These are phyloP conservation scores for Emmelina monodactyla DNA, from an alignment of 2,888 invertebrate species.

Conservation along the genomic window DNA sequence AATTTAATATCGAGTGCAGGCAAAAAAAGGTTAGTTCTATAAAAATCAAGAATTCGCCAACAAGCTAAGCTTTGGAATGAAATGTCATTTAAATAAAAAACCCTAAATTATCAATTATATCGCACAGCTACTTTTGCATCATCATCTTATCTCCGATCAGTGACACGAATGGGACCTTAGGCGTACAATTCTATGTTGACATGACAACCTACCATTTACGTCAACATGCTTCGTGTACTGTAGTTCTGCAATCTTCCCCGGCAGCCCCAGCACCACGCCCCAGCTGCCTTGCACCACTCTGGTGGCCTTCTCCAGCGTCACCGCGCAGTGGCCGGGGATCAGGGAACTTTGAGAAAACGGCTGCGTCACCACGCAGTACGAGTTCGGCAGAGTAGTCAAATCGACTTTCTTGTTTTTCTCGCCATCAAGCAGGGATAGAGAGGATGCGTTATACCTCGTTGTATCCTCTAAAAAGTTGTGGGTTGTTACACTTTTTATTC, in stretches of 20 bases:
- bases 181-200: too few relatives aligned
- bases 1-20: background rate
- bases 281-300: constrained; percentile 54
- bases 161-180: too few relatives aligned
- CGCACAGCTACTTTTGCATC: too few relatives aligned
- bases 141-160: too few relatives aligned
- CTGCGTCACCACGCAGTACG: constrained; percentile 44
- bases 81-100: constrained; percentile 1
- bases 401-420: constrained; percentile 24
- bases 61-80: too few relatives aligned
- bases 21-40: too few relatives aligned
- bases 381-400: constrained; percentile 30
- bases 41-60: too few relatives aligned
- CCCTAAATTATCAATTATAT: too few relatives aligned
- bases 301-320: constrained; percentile 39
- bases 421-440: constrained; percentile 38
- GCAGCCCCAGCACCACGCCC: constrained; percentile 45
- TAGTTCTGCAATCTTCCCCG: constrained; percentile 46
- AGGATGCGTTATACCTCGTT: constrained; percentile 21
- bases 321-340: constrained; percentile 43
- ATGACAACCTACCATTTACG: constrained; percentile 42
- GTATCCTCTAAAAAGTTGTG: constrained; percentile 20
- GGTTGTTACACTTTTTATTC: background rate
- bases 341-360: constrained; percentile 46
- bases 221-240: constrained; percentile 33